Percentiles rank a stretch among this genome's conserved stretches.
Evolutionary conservation across 2,797 vertebrate genomes (phyloP).

Genomic region (Cryptoblepharus egeriae): DNA sequence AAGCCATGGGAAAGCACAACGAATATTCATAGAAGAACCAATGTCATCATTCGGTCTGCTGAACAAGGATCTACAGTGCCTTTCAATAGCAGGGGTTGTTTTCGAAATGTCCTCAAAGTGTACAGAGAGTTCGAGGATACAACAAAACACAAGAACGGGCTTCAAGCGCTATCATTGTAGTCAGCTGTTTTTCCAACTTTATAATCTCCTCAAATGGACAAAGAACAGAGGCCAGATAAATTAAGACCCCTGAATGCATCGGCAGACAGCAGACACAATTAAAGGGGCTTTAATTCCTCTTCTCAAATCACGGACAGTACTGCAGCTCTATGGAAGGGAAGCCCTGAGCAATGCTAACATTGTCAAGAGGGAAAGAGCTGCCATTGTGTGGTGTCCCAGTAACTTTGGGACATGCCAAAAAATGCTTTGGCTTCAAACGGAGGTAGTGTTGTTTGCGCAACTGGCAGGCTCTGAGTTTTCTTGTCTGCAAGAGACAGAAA

Average conservation of each 20-base stretch:
- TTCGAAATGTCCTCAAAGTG: slow-evolving; percentile 12
- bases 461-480: background rate
- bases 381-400: background rate
- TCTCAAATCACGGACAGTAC: background rate
- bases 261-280: background rate
- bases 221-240: slow-evolving; percentile 5
- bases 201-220: background rate
- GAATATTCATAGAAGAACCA: background rate
- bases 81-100: background rate
- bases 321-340: slow-evolving; percentile 1
- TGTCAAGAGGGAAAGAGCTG: slow-evolving; percentile 3
- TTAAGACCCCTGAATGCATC: background rate
- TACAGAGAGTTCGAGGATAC: slow-evolving; percentile 7
- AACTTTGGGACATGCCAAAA: slow-evolving; percentile 17
- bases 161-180: background rate
- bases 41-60: background rate
- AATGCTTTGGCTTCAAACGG: background rate
- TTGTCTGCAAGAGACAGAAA: background rate
- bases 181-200: slow-evolving; percentile 6
- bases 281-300: background rate
- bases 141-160: background rate
- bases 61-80: background rate
- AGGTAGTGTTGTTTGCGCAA: background rate
- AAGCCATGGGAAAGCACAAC: background rate
- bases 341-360: background rate